These are phyloP conservation scores for Cacajao melanocephalus DNA, from an alignment of 2,797 vertebrate genomes.

Conservation along the genomic window DNA sequence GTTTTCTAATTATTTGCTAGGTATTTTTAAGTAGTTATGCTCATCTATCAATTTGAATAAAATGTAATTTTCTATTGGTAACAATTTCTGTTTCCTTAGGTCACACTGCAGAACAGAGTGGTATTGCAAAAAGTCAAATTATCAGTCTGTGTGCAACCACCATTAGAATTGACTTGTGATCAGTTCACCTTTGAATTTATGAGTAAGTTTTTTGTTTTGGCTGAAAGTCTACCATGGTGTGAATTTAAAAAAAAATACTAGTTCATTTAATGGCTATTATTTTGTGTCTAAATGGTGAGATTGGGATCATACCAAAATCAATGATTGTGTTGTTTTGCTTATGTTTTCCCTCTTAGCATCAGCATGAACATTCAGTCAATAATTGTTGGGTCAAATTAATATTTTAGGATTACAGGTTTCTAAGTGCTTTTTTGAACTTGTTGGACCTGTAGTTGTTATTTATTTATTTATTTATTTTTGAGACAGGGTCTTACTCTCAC, in stretches of 20 bases:
- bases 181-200: conserved; percentile 90
- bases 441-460: conserved; percentile 22
- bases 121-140: conserved; percentile 86
- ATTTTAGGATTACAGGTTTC: conserved; percentile 9
- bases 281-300: conserved; percentile 13
- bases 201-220: conserved; percentile 84
- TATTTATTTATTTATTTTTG: background rate
- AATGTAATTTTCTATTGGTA: background rate
- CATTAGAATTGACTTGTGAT: conserved; percentile 90
- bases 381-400: background rate
- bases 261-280: background rate
- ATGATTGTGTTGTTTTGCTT: background rate
- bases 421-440: conserved; percentile 19
- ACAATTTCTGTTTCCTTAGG: conserved; percentile 79
- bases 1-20: conserved; percentile 25
- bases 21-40: conserved; percentile 22
- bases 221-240: background rate
- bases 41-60: background rate
- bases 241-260: background rate
- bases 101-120: conserved; percentile 88
- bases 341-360: background rate
- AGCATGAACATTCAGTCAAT: background rate
- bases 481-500: background rate
- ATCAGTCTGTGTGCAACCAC: conserved; percentile 89
- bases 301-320: background rate